Evolutionary conservation across 2,888 invertebrate genomes (phyloP).

Genomic region (Pogonocherus hispidulus): DNA sequence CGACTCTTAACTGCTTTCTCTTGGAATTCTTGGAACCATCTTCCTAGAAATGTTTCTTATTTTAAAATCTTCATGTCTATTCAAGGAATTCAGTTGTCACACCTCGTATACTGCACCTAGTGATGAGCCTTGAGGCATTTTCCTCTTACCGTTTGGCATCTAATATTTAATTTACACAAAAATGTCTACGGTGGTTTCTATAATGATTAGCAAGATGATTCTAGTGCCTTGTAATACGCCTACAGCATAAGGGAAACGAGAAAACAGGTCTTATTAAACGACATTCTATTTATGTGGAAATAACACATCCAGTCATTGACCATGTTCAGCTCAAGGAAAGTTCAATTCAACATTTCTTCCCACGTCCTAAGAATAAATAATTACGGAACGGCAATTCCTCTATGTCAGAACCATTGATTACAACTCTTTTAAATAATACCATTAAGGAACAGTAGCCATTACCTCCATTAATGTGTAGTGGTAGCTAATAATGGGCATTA

Average conservation of each 20-base stretch:
- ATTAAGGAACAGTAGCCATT: background rate
- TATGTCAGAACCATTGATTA: background rate
- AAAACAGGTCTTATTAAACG: background rate
- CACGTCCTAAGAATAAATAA: background rate
- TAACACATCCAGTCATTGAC: background rate
- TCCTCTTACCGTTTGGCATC: too few relatives aligned
- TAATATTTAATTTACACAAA: too few relatives aligned
- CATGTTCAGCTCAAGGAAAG: background rate
- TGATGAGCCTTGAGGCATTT: too few relatives aligned
- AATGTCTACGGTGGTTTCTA: too few relatives aligned
- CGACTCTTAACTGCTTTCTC: too few relatives aligned
- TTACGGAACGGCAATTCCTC: background rate
- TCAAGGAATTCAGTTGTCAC: too few relatives aligned
- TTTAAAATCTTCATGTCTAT: too few relatives aligned
- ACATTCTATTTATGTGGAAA: background rate
- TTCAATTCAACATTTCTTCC: slow-evolving; percentile 26
- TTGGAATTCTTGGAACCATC: too few relatives aligned
- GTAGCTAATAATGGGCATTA: background rate
- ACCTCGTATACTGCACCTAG: too few relatives aligned
- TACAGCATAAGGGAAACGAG: too few relatives aligned
- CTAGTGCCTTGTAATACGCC: background rate
- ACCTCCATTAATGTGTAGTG: background rate
- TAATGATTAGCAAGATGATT: too few relatives aligned
- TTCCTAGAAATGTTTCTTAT: too few relatives aligned
- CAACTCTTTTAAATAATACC: background rate